These are phyloP conservation scores for Eurytoma adleriae DNA, from an alignment of 2,888 invertebrate genomes.

Conservation along the genomic window DNA sequence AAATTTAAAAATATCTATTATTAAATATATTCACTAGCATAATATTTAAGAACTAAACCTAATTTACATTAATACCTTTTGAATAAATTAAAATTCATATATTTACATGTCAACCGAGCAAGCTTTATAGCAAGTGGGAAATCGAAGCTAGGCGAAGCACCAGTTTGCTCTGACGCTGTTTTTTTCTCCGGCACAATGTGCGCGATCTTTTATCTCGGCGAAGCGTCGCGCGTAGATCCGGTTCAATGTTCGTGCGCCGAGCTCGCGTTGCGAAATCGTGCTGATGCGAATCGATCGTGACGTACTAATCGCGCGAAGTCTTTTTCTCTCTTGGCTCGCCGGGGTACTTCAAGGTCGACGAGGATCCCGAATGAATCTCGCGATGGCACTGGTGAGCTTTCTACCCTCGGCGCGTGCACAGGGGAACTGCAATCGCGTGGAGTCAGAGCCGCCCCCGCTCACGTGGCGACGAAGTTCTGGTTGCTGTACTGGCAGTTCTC, in stretches of 20 bases:
- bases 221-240: neutral
- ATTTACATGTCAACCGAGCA: too few species aligned
- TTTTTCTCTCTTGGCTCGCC: slow-evolving; percentile 23
- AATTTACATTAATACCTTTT: too few species aligned
- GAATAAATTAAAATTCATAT: too few species aligned
- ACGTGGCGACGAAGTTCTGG: slow-evolving; percentile 68
- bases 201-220: neutral
- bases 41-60: too few species aligned
- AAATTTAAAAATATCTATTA: too few species aligned
- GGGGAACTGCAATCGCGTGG: neutral
- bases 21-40: too few species aligned
- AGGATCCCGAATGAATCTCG: slow-evolving; percentile 7
- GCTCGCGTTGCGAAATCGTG: too few species aligned
- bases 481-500: slow-evolving; percentile 66
- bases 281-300: neutral
- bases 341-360: slow-evolving; percentile 36
- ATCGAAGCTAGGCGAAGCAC: too few species aligned
- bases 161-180: too few species aligned
- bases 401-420: neutral
- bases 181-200: too few species aligned
- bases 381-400: neutral
- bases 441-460: slow-evolving; percentile 43
- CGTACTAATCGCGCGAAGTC: neutral
- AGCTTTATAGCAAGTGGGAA: too few species aligned
- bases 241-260: neutral